Conservation (phyloP, 2,797 vertebrate genomes). For the Balearica regulorum region DNA sequence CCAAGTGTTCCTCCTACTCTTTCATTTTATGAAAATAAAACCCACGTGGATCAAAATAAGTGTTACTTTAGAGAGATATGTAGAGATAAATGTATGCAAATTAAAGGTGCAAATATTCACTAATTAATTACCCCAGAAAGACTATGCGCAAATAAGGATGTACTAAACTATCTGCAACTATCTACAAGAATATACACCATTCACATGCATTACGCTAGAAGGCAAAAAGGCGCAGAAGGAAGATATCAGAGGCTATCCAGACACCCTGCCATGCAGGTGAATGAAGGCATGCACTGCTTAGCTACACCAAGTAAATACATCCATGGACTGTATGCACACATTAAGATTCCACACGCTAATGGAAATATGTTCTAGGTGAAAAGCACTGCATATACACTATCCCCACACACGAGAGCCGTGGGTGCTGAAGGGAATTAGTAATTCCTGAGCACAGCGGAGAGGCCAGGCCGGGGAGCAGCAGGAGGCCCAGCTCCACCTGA, state of each 20-base stretch:
- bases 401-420: neutral
- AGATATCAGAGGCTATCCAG: neutral
- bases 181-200: accelerated
- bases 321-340: accelerated
- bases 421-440: neutral
- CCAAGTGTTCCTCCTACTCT: neutral
- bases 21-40: neutral
- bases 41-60: neutral
- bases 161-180: neutral
- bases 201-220: accelerated
- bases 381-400: accelerated
- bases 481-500: neutral
- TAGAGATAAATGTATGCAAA: neutral
- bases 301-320: neutral
- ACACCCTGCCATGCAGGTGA: neutral
- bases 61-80: neutral
- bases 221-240: neutral
- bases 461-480: neutral
- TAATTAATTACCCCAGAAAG: neutral
- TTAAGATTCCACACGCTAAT: accelerated
- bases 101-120: neutral
- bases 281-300: accelerated
- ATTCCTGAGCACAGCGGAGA: neutral
- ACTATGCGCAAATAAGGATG: neutral
- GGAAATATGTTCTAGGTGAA: accelerated